Percentiles rank a stretch among this genome's conserved stretches.
phyloP scores from a whole-genome alignment of 2,888 invertebrate genomes.

The Cephus rjabovi region DNA sequence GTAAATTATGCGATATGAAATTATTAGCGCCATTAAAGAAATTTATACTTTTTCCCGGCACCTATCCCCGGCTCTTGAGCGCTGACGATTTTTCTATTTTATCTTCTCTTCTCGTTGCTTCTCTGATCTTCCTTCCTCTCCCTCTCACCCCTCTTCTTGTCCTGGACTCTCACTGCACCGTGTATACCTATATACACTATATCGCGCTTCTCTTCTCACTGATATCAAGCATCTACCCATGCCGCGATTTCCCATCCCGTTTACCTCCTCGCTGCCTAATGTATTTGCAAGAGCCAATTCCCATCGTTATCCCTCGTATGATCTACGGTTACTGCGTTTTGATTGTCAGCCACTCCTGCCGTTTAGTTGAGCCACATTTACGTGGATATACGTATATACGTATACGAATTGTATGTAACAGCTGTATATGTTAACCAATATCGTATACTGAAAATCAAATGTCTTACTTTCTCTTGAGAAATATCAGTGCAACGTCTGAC shows the following conservation, averaged over 20 bases:
- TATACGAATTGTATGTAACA: background rate
- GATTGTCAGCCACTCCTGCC: constrained; percentile 58
- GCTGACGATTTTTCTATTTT: constrained; percentile 63
- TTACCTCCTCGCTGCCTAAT: constrained; percentile 52
- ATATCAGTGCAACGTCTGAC: background rate
- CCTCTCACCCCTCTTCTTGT: background rate
- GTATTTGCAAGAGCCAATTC: constrained; percentile 65
- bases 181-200: background rate
- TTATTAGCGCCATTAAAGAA: constrained; percentile 67
- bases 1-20: constrained; percentile 68
- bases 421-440: background rate
- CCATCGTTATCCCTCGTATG: constrained; percentile 61
- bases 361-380: constrained; percentile 35
- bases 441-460: background rate
- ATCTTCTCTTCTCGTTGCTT: constrained; percentile 39
- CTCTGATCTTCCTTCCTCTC: constrained; percentile 5
- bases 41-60: constrained; percentile 63
- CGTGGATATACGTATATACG: background rate
- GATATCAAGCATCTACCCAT: background rate
- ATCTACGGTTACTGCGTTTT: constrained; percentile 63
- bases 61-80: constrained; percentile 29
- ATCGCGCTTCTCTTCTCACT: constrained; percentile 1
- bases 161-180: background rate
- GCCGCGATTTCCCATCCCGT: constrained; percentile 14
- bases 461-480: background rate